phyloP scores from a whole-genome alignment of 2,888 invertebrate genomes.

The Tinea trinotella region DNA sequence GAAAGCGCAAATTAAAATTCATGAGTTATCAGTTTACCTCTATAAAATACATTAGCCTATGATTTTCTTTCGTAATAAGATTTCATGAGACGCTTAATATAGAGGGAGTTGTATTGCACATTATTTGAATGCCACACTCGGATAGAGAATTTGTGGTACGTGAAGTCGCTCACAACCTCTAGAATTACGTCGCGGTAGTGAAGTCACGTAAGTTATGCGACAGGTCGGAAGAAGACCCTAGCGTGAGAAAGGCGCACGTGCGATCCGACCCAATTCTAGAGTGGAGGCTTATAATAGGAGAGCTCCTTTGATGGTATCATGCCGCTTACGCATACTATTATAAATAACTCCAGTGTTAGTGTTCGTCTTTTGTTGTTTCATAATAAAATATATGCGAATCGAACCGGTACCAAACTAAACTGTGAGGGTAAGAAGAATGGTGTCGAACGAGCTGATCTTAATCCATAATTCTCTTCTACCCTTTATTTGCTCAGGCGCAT shows the following conservation, averaged over 20 bases:
- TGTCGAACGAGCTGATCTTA: conserved; percentile 36
- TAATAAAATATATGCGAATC: conserved; percentile 5
- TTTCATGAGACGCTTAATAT: neutral
- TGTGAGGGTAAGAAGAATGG: neutral
- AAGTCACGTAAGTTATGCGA: conserved; percentile 18
- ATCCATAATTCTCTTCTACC: conserved; percentile 39
- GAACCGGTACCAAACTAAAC: neutral
- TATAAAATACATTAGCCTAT: conserved; percentile 20
- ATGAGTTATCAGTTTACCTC: conserved; percentile 21
- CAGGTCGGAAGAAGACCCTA: conserved; percentile 9
- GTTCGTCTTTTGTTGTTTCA: neutral
- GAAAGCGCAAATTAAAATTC: conserved; percentile 25
- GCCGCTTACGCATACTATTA: conserved; percentile 8
- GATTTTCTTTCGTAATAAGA: conserved; percentile 18
- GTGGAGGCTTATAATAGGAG: conserved; percentile 11
- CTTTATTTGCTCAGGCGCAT: conserved; percentile 48
- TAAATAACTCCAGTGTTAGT: conserved; percentile 6
- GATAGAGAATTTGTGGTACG: conserved; percentile 8
- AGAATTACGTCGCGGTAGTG: conserved; percentile 9
- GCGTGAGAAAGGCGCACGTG: conserved; percentile 16
- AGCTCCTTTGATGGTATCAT: conserved; percentile 12
- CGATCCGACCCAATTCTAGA: conserved; percentile 17
- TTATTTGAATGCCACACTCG: neutral
- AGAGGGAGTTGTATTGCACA: neutral
- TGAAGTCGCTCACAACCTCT: conserved; percentile 1